Percentiles rank a stretch among this genome's conserved stretches.
phyloP scores from a whole-genome alignment of 1,140 invertebrate species.

The Argopecten irradians region DNA sequence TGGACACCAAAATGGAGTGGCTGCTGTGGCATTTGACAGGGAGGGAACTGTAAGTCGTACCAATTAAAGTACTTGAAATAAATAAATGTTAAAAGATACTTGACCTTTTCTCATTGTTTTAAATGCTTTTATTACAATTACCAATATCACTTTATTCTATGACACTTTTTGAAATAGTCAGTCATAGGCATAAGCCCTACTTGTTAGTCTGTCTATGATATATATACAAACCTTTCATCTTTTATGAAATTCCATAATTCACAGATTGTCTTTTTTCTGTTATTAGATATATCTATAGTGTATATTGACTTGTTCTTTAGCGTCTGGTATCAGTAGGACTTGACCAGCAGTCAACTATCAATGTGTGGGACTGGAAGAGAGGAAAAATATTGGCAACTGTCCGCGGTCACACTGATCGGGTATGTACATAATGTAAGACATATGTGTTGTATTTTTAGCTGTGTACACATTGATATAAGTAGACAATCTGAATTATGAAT shows the following conservation, averaged over 20 bases:
- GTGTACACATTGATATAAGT: no score
- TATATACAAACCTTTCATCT: no score
- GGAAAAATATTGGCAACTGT: slow-evolving; percentile 75
- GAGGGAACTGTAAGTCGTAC: slow-evolving; percentile 68
- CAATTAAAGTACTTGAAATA: not conserved
- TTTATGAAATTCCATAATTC: no score
- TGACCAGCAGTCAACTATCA: slow-evolving; percentile 73
- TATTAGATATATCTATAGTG: slow-evolving; percentile 1
- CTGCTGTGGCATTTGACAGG: slow-evolving; percentile 72
- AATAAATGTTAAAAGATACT: no score
- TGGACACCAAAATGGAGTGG: slow-evolving; percentile 74
- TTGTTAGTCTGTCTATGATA: no score
- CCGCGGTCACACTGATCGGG: slow-evolving; percentile 73
- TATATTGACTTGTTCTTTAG: slow-evolving; percentile 59
- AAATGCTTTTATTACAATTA: not conserved
- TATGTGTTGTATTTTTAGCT: no score
- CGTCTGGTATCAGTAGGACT: slow-evolving; percentile 74
- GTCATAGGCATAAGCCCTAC: no score
- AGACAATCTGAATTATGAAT: no score
- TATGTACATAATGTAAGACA: slow-evolving; percentile 50
- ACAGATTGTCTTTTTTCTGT: no score
- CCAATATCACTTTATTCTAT: not conserved
- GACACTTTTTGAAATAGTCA: not conserved
- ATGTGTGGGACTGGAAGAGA: slow-evolving; percentile 77
- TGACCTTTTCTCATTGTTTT: not conserved